phyloP scores from a whole-genome alignment of 1,140 invertebrate genomes.

The Calephelis nemesis region DNA sequence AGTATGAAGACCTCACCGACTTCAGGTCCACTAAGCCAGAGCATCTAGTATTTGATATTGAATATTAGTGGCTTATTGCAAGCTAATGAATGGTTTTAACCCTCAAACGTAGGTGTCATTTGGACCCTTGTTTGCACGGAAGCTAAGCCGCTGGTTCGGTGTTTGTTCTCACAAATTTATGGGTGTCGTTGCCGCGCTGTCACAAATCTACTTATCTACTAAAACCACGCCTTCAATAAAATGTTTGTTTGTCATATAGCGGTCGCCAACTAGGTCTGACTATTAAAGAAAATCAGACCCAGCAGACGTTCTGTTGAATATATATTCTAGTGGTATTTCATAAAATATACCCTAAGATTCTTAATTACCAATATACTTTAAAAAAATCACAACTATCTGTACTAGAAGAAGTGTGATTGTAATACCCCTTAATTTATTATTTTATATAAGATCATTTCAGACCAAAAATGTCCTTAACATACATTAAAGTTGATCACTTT shows the following conservation, averaged over 20 bases:
- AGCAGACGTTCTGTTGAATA: too few relatives aligned
- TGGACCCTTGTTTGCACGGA: slow-evolving; percentile 64
- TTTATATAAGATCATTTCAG: too few relatives aligned
- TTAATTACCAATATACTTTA: too few relatives aligned
- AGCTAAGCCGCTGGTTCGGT: slow-evolving; percentile 72
- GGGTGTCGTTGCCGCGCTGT: slow-evolving; percentile 60
- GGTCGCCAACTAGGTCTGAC: slow-evolving; percentile 31
- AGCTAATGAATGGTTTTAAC: slow-evolving; percentile 54
- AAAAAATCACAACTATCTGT: too few relatives aligned
- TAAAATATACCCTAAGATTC: too few relatives aligned
- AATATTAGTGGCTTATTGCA: slow-evolving; percentile 41
- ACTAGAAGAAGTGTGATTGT: too few relatives aligned
- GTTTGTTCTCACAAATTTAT: slow-evolving; percentile 73
- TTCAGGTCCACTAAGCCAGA: background rate
- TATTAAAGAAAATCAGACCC: too few relatives aligned
- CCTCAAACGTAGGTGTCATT: slow-evolving; percentile 57
- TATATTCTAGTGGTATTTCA: too few relatives aligned
- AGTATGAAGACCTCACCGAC: background rate
- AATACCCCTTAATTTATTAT: too few relatives aligned
- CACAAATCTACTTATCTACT: slow-evolving; percentile 77
- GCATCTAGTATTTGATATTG: slow-evolving; percentile 27
- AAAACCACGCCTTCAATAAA: slow-evolving; percentile 65
- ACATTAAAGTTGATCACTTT: too few relatives aligned
- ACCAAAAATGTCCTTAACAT: too few relatives aligned
- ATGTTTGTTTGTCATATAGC: slow-evolving; percentile 37